phyloP scores from a whole-genome alignment of 2,888 invertebrate genomes.

The Neoitamus cyanurus region DNA sequence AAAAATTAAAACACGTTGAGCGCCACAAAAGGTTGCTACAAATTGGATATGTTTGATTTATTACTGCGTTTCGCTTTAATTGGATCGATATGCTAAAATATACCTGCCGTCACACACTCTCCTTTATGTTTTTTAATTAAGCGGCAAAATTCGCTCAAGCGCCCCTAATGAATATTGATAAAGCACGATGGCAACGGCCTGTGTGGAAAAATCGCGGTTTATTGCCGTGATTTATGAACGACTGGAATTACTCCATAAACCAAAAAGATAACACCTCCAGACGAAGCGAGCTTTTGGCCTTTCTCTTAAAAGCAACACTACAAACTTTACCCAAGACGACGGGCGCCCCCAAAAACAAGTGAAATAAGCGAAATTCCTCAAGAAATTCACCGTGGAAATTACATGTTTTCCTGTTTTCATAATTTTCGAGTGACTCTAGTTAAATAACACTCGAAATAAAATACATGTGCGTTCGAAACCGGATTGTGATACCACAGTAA shows the following conservation, averaged over 20 bases:
- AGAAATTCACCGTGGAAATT: not conserved
- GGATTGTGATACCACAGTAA: not conserved
- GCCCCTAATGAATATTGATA: slow-evolving; percentile 26
- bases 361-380: not conserved
- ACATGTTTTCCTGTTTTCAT: slow-evolving; percentile 4
- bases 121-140: slow-evolving; percentile 27
- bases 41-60: not conserved
- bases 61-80: not conserved
- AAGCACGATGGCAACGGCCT: not conserved
- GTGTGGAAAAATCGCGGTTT: not conserved
- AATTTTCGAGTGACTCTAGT: not conserved
- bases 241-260: slow-evolving; percentile 21
- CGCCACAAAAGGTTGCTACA: not conserved
- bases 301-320: not conserved
- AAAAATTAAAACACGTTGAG: not conserved
- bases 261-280: not conserved
- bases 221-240: slow-evolving; percentile 22
- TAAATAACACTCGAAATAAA: slow-evolving; percentile 28
- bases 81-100: not conserved
- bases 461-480: not conserved
- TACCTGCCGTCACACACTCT: not conserved
- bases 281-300: not conserved
- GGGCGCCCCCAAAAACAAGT: not conserved
- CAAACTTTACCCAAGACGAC: not conserved
- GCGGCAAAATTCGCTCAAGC: slow-evolving; percentile 1